phyloP scores from a whole-genome alignment of 1,140 invertebrate genomes.

The Dufourea novaeangliae region DNA sequence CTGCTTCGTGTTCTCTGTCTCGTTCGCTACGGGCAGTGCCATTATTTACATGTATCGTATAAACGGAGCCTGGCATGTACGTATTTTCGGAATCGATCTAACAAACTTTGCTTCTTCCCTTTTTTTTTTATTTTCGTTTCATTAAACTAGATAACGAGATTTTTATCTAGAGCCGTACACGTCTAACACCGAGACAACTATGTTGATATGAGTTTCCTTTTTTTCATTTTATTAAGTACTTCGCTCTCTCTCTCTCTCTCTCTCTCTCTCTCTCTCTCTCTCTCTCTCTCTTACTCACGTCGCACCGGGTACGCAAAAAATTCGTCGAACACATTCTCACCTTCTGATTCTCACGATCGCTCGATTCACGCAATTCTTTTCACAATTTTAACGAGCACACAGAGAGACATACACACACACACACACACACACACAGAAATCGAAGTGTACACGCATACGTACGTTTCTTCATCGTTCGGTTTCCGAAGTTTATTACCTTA shows the following conservation, averaged over 20 bases:
- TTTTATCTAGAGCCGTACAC: slow-evolving; percentile 80
- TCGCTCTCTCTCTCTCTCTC: slow-evolving; percentile 31
- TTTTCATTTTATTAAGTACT: slow-evolving; percentile 30
- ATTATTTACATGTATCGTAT: slow-evolving; percentile 81
- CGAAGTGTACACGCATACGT: slow-evolving; percentile 27
- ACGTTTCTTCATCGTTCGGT: slow-evolving; percentile 1
- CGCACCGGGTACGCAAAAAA: slow-evolving; percentile 15
- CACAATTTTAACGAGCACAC: not conserved
- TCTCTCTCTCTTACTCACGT: slow-evolving; percentile 21
- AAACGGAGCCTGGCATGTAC: slow-evolving; percentile 80
- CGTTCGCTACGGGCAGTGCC: slow-evolving; percentile 78
- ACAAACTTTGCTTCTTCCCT: slow-evolving; percentile 72
- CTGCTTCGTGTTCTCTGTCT: slow-evolving; percentile 37
- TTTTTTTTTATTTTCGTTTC: slow-evolving; percentile 49
- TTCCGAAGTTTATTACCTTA: slow-evolving; percentile 72
- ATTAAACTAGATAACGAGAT: slow-evolving; percentile 81
- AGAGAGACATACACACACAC: not conserved
- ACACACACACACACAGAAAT: slow-evolving; percentile 19
- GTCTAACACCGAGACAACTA: slow-evolving; percentile 81
- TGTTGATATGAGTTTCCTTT: slow-evolving; percentile 78
- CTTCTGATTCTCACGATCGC: slow-evolving; percentile 1
- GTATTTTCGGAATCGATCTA: slow-evolving; percentile 80
- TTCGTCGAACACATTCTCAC: slow-evolving; percentile 39
- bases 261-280: too few relatives aligned
- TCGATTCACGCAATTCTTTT: not conserved